Conservation (phyloP, 2,797 vertebrate species). For the Onychomys torridus region DNA sequence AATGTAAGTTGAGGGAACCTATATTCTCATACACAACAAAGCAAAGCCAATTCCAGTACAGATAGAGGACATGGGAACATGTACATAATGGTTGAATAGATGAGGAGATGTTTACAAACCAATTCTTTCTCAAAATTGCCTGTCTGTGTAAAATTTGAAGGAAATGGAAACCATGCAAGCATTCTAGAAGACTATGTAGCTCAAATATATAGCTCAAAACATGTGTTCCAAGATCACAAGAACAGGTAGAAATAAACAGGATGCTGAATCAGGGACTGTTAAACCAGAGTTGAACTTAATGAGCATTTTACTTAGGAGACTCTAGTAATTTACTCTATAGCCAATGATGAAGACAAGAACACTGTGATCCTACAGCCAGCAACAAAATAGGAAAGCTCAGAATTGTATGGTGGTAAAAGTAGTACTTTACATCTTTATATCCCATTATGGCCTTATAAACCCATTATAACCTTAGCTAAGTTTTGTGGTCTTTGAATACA, state of each 20-base stretch:
- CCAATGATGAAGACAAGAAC: neutral
- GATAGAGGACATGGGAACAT: neutral
- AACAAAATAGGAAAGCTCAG: neutral
- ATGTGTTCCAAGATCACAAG: neutral
- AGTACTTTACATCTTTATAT: neutral
- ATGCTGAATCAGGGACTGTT: neutral
- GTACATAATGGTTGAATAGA: neutral
- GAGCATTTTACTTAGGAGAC: neutral
- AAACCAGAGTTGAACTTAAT: neutral
- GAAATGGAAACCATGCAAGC: neutral
- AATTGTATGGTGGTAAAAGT: neutral
- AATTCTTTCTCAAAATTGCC: constrained; percentile 22
- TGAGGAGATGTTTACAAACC: neutral
- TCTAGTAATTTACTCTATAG: neutral
- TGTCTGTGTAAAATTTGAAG: neutral
- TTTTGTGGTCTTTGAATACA: neutral
- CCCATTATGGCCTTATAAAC: neutral
- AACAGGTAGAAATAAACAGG: neutral
- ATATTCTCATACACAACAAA: constrained; percentile 72
- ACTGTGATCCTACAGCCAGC: neutral
- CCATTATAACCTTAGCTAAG: neutral
- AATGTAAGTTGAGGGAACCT: constrained; percentile 45
- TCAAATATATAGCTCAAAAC: neutral
- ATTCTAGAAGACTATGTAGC: neutral
- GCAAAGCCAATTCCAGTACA: constrained; percentile 59